Percentiles rank a stretch among this genome's conserved stretches.
phyloP scores from a whole-genome alignment of 2,113 vertebrate genomes.

The Mionectes macconnelli region DNA sequence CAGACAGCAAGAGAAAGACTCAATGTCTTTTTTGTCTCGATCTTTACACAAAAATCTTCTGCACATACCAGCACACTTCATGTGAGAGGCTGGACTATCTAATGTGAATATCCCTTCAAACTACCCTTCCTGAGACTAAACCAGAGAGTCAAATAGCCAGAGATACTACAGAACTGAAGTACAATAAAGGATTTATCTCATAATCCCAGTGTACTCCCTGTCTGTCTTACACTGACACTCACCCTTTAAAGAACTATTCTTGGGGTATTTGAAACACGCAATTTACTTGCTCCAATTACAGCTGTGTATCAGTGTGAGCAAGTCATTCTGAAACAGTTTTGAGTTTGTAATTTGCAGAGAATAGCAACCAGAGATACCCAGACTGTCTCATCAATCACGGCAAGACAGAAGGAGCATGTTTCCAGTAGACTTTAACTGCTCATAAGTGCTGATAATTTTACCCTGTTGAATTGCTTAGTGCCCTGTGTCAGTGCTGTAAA shows the following conservation, averaged over 20 bases:
- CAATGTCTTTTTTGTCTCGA: neutral
- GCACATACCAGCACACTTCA: neutral
- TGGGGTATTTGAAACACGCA: neutral
- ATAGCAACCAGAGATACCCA: neutral
- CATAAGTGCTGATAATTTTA: neutral
- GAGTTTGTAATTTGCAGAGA: neutral
- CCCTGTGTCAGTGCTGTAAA: neutral
- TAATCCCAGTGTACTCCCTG: neutral
- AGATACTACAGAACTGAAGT: neutral
- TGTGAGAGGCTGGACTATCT: neutral
- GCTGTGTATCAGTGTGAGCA: neutral
- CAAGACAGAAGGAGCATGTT: neutral
- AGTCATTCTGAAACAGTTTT: neutral
- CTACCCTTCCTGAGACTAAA: neutral
- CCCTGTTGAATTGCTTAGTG: neutral
- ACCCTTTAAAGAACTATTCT: neutral
- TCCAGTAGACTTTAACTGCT: neutral
- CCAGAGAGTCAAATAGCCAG: neutral
- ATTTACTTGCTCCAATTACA: neutral
- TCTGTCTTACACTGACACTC: neutral
- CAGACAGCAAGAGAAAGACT: neutral
- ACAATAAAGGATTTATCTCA: neutral
- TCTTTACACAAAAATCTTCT: neutral
- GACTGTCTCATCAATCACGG: neutral
- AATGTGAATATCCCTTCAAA: neutral